Conservation (phyloP, 2,113 vertebrate species). For the Aspidoscelis tigris region DNA sequence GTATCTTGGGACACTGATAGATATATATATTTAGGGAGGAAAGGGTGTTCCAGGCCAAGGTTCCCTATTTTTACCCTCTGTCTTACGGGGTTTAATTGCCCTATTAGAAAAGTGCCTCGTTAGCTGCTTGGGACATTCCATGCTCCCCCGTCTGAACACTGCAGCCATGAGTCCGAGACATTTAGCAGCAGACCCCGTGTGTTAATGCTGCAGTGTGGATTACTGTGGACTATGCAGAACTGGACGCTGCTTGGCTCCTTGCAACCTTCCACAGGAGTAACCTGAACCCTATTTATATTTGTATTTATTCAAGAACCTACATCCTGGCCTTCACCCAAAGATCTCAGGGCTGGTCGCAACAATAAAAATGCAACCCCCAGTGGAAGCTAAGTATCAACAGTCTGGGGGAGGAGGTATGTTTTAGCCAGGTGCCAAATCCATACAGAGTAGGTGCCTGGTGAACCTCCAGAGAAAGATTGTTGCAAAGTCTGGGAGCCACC, state of each 20-base stretch:
- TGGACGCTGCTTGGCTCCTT: neutral
- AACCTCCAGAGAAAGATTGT: too few species aligned
- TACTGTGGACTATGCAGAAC: neutral
- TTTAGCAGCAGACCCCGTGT: too few species aligned
- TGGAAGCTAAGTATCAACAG: too few species aligned
- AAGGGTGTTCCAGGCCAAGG: neutral
- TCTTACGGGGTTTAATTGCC: rapidly evolving
- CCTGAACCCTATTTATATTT: neutral
- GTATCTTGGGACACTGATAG: constrained; percentile 37
- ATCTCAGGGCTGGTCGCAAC: too few species aligned
- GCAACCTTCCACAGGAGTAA: neutral
- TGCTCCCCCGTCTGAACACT: neutral
- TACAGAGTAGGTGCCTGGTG: too few species aligned
- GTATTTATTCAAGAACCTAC: too few species aligned
- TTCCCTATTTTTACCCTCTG: constrained; percentile 53
- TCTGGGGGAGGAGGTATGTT: too few species aligned
- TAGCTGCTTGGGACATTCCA: neutral
- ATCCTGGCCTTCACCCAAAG: too few species aligned
- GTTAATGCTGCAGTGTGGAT: neutral
- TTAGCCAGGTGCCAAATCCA: too few species aligned
- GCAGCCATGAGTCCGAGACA: neutral
- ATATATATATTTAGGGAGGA: constrained; percentile 42
- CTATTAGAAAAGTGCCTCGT: neutral
- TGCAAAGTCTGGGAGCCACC: too few species aligned
- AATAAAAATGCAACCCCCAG: too few species aligned